These are phyloP conservation scores for Chelidonichthys spinosus DNA, from an alignment of 2,797 vertebrate species.

Conservation along the genomic window DNA sequence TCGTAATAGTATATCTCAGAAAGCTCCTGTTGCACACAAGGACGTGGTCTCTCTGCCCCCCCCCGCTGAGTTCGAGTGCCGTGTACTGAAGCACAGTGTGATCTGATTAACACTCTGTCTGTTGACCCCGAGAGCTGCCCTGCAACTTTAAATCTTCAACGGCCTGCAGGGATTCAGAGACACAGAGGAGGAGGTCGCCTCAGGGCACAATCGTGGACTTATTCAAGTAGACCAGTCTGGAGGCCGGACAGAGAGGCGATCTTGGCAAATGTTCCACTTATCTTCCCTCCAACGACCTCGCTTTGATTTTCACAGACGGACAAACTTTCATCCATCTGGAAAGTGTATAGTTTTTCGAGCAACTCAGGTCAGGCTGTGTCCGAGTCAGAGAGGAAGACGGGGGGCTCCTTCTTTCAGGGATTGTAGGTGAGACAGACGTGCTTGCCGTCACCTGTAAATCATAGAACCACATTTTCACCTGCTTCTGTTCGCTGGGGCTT, in stretches of 20 bases:
- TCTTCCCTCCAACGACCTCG: constrained; percentile 43
- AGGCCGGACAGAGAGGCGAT: constrained; percentile 38
- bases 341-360: constrained; percentile 57
- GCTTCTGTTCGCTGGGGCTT: constrained; percentile 49
- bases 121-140: constrained; percentile 56
- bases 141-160: constrained; percentile 57
- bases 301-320: constrained; percentile 60
- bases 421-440: constrained; percentile 24
- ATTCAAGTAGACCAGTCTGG: constrained; percentile 31
- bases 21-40: constrained; percentile 31
- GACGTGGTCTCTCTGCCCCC: constrained; percentile 37
- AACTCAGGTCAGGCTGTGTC: constrained; percentile 35
- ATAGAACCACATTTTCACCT: constrained; percentile 52
- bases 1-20: constrained; percentile 41
- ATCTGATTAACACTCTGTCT: constrained; percentile 65
- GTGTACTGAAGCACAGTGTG: constrained; percentile 36
- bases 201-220: constrained; percentile 53
- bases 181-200: constrained; percentile 52
- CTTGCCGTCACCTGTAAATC: constrained; percentile 69
- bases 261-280: constrained; percentile 44
- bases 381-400: constrained; percentile 40
- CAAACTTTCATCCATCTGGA: constrained; percentile 72
- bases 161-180: constrained; percentile 48
- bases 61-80: constrained; percentile 42
- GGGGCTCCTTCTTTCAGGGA: constrained; percentile 31